Evolutionary conservation across 2,888 invertebrate species (phyloP).

Genomic region (Plusia festucae): DNA sequence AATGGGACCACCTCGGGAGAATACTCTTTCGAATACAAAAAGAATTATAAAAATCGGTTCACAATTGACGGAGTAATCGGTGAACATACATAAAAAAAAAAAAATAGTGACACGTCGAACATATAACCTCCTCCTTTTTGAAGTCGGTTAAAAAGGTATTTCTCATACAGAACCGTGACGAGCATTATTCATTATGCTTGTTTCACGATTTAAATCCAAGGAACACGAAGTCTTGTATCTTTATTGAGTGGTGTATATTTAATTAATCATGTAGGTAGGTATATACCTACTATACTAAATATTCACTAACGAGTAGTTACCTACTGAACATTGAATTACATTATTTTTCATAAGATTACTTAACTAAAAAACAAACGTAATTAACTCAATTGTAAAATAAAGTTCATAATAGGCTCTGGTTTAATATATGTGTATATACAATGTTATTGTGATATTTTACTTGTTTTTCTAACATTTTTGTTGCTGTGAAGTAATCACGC

Average conservation of each 20-base stretch:
- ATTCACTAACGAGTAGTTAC: neutral
- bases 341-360: neutral
- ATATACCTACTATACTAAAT: neutral
- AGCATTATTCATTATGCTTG: too few relatives aligned
- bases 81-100: too few relatives aligned
- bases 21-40: too few relatives aligned
- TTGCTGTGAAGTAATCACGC: neutral
- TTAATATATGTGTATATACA: neutral
- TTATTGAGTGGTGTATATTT: neutral
- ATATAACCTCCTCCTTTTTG: too few relatives aligned
- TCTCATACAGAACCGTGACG: too few relatives aligned
- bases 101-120: too few relatives aligned
- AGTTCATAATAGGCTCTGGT: neutral
- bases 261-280: too few relatives aligned
- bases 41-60: too few relatives aligned
- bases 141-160: too few relatives aligned
- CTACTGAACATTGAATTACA: neutral
- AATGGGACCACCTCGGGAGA: too few relatives aligned
- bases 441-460: constrained; percentile 1
- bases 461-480: neutral
- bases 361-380: neutral
- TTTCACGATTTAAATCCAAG: neutral
- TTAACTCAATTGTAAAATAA: neutral
- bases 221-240: neutral
- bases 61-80: too few relatives aligned